Conservation (phyloP, 2,888 invertebrate species). For the Coronaproctus castanopsis region DNA sequence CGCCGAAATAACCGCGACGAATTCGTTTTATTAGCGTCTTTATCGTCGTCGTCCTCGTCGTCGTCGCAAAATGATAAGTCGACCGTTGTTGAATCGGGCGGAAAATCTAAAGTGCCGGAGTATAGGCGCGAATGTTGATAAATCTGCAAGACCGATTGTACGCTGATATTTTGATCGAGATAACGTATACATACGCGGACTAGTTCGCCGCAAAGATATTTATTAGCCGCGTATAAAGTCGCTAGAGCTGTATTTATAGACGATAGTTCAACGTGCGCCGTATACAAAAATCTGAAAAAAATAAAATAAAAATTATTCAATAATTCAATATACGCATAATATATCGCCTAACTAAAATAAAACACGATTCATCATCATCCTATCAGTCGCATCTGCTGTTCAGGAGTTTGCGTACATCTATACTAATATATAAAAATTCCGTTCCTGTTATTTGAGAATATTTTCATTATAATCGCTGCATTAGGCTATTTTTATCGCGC, state of each 20-base stretch:
- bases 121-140: conserved; percentile 29
- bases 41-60: conserved; percentile 1
- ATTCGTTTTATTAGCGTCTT: conserved; percentile 1
- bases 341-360: conserved; percentile 6
- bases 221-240: conserved; percentile 50
- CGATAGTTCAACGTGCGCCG: conserved; percentile 38
- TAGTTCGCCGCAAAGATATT: conserved; percentile 47
- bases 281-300: conserved; percentile 37
- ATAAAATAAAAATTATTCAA: conserved; percentile 17
- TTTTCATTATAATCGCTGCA: no score
- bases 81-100: conserved; percentile 4
- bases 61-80: conserved; percentile 5
- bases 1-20: no score
- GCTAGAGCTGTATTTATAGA: conserved; percentile 43
- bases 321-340: conserved; percentile 3
- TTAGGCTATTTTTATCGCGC: no score
- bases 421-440: no score
- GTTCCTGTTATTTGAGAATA: no score
- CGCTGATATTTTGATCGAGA: conserved; percentile 40
- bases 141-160: conserved; percentile 42
- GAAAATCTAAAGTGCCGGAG: conserved; percentile 19
- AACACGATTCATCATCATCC: no score
- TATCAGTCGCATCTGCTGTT: no score
- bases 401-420: no score
- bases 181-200: conserved; percentile 45